Base-by-base conservation (phyloP, 2,797 vertebrate species). In the Lacerta agilis region DNA sequence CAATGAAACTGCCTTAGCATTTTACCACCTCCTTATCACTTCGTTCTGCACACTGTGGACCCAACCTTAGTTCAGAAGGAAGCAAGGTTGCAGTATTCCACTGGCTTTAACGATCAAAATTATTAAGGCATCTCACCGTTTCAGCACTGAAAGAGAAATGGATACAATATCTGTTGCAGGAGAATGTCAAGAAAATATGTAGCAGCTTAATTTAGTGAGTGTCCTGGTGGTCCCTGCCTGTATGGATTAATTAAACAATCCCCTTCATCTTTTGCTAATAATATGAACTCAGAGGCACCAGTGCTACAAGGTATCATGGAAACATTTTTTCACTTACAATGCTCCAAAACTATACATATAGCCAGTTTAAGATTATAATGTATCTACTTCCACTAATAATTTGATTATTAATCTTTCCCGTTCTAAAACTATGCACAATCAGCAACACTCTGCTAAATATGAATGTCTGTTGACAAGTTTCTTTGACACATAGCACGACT, bases 261-360 rank as follows among this genome's bases (percentile, higher is more conserved):
- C 84, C 69, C 85, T 27, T 25, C 71, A 27, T 79, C 25, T 92
- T 91, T 89, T 88, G 87, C 43, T 79, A n/a, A 78, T 94, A 94
- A 94, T 88, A 82, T 69, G 82, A 88, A 89, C 86, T 92, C 87
- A 71, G 86, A 93, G 90, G 43, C 88, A 83, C 85, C 71, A 15
- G 73, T 86, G 20, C 20, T 92, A 92, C 64, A 43, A 94, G 81
- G 84, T 95, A 93, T 92, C 92, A 94, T 89, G n/a, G 72, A 91
- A 94, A 92, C 80, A 38, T 92, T 82, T 90, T 87, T 88, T 89
- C 23, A 93, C 49, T 94, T 90, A 79, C 82, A 94, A 92, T 92
- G 89, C 58, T 86, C 49, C n/a, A 67, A 91, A 92, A 89, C 69
- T 90, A 92, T n/a, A 85, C 61, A 87, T 90, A 49, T 25, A 73